Percentiles rank a stretch among this genome's conserved stretches.
Evolutionary conservation across 2,797 vertebrate genomes (phyloP).

Genomic region (Craterocephalus amniculus): DNA sequence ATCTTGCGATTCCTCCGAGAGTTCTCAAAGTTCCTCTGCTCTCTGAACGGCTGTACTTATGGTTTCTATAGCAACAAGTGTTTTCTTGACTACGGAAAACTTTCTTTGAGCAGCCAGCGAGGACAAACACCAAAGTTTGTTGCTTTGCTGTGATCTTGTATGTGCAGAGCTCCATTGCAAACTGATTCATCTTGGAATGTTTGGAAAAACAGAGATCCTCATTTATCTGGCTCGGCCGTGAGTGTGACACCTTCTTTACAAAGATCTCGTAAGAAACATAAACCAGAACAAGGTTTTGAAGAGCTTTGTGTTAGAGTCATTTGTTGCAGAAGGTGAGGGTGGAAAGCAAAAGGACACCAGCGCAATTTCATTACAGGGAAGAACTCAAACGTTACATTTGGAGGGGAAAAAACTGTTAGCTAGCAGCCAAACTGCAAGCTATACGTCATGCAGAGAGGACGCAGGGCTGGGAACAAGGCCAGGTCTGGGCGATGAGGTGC

Average conservation of each 20-base stretch:
- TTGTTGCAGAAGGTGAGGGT: conserved; percentile 28
- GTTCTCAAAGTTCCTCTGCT: background rate
- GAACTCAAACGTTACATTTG: conserved; percentile 32
- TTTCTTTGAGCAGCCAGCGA: background rate
- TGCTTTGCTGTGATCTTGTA: background rate
- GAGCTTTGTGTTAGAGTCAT: conserved; percentile 6
- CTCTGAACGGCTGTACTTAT: background rate
- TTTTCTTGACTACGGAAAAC: conserved; percentile 10
- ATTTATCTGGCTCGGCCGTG: conserved; percentile 32
- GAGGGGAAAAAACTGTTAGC: conserved; percentile 30
- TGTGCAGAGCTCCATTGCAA: background rate
- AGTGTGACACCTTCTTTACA: conserved; percentile 1
- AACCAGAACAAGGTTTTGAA: conserved; percentile 15
- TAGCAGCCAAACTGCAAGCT: conserved; percentile 51
- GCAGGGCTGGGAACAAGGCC: conserved; percentile 44
- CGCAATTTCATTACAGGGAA: conserved; percentile 19
- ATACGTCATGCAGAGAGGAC: conserved; percentile 49
- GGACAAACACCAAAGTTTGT: background rate
- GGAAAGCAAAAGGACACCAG: conserved; percentile 48
- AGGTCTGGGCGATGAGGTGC: conserved; percentile 37
- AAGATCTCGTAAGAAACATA: background rate
- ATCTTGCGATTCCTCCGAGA: conserved; percentile 3
- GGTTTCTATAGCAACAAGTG: conserved; percentile 1
- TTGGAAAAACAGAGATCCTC: conserved; percentile 32
- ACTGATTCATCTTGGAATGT: conserved; percentile 28